Conservation (phyloP, 2,113 vertebrate species). For the Xiphias gladius region DNA sequence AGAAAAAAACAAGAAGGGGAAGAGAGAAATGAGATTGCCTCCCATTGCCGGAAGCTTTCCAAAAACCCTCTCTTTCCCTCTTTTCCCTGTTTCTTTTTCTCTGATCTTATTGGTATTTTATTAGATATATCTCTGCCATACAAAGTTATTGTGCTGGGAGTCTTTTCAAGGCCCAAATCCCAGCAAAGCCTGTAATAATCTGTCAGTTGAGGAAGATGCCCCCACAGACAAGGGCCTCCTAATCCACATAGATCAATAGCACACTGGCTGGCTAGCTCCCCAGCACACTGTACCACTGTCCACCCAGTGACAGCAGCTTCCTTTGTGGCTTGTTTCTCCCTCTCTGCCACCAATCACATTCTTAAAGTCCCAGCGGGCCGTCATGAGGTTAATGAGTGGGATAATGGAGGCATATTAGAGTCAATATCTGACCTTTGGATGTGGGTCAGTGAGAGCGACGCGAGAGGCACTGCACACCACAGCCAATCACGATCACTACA, state of each 20-base stretch:
- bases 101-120: constrained; percentile 83
- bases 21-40: constrained; percentile 69
- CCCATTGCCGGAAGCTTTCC: constrained; percentile 72
- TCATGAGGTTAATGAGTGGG: constrained; percentile 80
- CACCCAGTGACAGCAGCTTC: constrained; percentile 62
- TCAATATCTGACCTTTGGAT: constrained; percentile 78
- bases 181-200: constrained; percentile 86
- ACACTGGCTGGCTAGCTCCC: constrained; percentile 64
- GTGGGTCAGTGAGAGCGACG: constrained; percentile 55
- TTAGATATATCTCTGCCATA: constrained; percentile 83
- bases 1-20: constrained; percentile 44
- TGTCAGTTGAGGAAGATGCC: constrained; percentile 84
- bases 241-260: constrained; percentile 87
- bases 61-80: constrained; percentile 67
- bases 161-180: constrained; percentile 83
- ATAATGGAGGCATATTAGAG: constrained; percentile 76
- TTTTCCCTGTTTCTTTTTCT: constrained; percentile 40
- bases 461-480: constrained; percentile 21
- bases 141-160: constrained; percentile 84
- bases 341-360: constrained; percentile 51
- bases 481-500: constrained; percentile 59
- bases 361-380: constrained; percentile 54
- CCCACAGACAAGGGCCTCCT: constrained; percentile 82
- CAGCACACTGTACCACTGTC: constrained; percentile 61
- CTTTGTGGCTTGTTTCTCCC: constrained; percentile 54